Evolutionary conservation across 1,140 invertebrate species (phyloP).

Genomic region (Bombus pascuorum): DNA sequence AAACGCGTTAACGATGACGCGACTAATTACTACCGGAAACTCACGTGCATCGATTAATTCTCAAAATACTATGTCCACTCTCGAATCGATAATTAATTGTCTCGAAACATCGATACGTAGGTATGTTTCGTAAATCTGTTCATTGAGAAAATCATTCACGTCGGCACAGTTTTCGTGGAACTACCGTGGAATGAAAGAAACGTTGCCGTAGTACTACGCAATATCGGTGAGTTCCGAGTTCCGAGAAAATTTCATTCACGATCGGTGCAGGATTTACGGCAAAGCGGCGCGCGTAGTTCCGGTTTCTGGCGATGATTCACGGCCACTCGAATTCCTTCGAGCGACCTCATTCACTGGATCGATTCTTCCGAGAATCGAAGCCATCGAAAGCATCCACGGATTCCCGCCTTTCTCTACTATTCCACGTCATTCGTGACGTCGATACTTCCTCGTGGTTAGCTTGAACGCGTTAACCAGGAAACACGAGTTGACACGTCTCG

Average conservation of each 20-base stretch:
- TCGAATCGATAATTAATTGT: background rate
- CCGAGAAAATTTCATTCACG: constrained; percentile 67
- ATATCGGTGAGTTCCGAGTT: constrained; percentile 27
- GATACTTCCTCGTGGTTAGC: background rate
- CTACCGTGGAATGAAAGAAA: constrained; percentile 37
- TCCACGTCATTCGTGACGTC: background rate
- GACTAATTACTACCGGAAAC: background rate
- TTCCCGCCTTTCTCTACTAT: background rate
- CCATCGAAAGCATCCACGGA: background rate
- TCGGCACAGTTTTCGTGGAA: constrained; percentile 48
- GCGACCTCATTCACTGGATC: constrained; percentile 36
- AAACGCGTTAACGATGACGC: background rate
- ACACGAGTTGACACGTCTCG: background rate
- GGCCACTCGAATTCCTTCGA: constrained; percentile 25
- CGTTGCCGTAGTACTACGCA: constrained; percentile 13
- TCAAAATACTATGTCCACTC: too few species aligned
- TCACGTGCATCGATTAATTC: background rate
- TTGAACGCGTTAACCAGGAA: background rate
- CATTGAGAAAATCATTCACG: background rate
- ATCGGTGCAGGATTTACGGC: constrained; percentile 48
- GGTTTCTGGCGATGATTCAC: constrained; percentile 66
- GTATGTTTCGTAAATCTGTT: background rate
- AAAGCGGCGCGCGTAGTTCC: constrained; percentile 48
- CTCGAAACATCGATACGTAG: too few species aligned
- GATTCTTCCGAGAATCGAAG: constrained; percentile 50